Evolutionary conservation across 2,113 vertebrate genomes (phyloP), one percentile per base, ranked within the genome.

Genomic region (Trogon melanurus): DNA sequence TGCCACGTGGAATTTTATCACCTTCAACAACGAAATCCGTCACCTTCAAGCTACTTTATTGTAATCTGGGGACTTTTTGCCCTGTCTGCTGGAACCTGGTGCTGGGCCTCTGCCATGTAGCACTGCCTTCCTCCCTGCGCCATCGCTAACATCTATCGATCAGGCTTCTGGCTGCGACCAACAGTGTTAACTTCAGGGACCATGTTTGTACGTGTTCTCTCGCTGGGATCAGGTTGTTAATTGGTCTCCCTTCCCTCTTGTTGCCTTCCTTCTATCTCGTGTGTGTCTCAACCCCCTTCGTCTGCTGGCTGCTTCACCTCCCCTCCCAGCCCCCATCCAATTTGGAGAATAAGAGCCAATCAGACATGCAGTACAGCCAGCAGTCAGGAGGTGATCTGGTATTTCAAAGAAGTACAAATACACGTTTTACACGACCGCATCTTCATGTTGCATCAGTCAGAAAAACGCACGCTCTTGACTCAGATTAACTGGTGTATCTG

Each of bases 21-120:
- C 97, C 96, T 97, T 96, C 97, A 95, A 69, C 96, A 92, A 79
- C 72, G 95, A 93, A 95, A 96, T 89, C 97, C 93, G 95, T 97
- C 96, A 96, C 97, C 96, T 97, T 96, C 93, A 93, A 95, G 94
- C 93, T 91, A 93, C 93, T 94, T 95, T 91, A 81, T 87, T 95
- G 88, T 76, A 79, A 95, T 73, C 93, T 74, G 91, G 96, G 85
- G 93, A 70, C 85, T 88, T 58, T 41, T 50, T 11, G 20, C 74
- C 80, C 79, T 41, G 67, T 36, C 54, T 6, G 48, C 84, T 34
- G 47, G 47, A 70, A 54, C 48, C 51, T 15, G 1, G 80, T 3
- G 9, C 83, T 12, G 50, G 64, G 83, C 81, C 64, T 12, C 90
- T 51, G 41, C n/a, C 50, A 15, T 66, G 1, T 1, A 41, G 60